Conservation (phyloP, 2,797 vertebrate genomes). For the Morus bassanus region DNA sequence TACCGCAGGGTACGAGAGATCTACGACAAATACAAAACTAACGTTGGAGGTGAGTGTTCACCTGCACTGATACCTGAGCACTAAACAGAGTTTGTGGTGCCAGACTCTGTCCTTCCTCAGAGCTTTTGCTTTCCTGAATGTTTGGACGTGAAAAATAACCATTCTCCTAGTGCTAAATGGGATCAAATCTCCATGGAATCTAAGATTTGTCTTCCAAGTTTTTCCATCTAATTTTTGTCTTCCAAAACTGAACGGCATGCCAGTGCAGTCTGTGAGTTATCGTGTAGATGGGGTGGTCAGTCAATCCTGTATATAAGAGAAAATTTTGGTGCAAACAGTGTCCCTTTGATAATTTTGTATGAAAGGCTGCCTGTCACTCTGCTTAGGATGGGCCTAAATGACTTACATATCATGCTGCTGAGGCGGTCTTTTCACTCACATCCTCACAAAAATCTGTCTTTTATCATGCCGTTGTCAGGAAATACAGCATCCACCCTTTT, state of each 20-base stretch:
- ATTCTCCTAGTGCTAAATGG: background rate
- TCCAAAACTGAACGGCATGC: background rate
- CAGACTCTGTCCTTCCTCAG: background rate
- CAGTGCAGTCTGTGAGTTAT: background rate
- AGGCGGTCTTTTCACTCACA: background rate
- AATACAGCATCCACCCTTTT: background rate
- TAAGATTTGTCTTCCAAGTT: background rate
- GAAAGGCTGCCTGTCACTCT: background rate
- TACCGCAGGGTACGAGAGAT: constrained; percentile 95
- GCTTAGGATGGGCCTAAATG: background rate
- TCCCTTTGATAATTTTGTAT: background rate
- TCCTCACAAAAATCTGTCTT: background rate
- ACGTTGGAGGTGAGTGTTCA: constrained; percentile 86
- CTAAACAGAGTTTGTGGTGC: background rate
- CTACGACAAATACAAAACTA: constrained; percentile 90
- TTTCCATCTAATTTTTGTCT: background rate
- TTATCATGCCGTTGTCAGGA: background rate
- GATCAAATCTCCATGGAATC: background rate
- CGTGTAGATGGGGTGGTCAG: accelerated
- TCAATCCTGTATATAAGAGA: background rate
- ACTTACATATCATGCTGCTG: background rate
- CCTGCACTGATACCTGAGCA: background rate
- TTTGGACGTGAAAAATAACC: background rate
- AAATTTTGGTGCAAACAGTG: background rate
- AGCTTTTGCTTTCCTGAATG: background rate